Conservation (phyloP, 2,888 invertebrate genomes). For the Sacculina carcini region DNA sequence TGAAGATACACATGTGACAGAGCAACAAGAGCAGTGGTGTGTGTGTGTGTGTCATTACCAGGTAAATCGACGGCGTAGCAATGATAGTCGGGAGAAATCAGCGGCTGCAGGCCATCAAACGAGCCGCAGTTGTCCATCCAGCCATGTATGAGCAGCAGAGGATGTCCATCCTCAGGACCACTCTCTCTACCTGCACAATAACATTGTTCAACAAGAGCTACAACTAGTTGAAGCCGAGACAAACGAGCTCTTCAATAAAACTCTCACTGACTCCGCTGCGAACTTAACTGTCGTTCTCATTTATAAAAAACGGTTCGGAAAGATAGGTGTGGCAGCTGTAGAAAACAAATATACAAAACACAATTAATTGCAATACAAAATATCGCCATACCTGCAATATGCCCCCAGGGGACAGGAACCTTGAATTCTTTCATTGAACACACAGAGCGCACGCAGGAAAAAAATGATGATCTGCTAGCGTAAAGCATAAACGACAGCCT, state of each 20-base stretch:
- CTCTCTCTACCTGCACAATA: neutral
- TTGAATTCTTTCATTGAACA: neutral
- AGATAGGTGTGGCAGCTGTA: no score
- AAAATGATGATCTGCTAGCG: neutral
- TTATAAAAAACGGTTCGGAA: no score
- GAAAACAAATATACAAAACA: no score
- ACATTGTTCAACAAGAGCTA: no score
- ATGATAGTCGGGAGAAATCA: constrained; percentile 11
- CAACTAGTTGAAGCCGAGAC: no score
- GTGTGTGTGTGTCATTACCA: no score
- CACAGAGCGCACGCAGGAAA: neutral
- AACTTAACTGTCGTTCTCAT: no score
- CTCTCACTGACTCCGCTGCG: no score
- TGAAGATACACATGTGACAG: no score
- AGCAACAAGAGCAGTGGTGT: no score
- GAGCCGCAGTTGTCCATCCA: constrained; percentile 16
- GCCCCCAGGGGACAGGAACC: neutral
- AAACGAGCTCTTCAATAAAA: no score
- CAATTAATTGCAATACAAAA: no score
- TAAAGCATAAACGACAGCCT: neutral
- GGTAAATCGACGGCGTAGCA: neutral
- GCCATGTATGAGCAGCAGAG: constrained; percentile 16
- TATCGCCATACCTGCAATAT: neutral
- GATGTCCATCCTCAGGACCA: neutral
- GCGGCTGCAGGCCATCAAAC: constrained; percentile 15